Conservation (phyloP, 2,888 invertebrate species). For the Chaetogeoica ovagalla region DNA sequence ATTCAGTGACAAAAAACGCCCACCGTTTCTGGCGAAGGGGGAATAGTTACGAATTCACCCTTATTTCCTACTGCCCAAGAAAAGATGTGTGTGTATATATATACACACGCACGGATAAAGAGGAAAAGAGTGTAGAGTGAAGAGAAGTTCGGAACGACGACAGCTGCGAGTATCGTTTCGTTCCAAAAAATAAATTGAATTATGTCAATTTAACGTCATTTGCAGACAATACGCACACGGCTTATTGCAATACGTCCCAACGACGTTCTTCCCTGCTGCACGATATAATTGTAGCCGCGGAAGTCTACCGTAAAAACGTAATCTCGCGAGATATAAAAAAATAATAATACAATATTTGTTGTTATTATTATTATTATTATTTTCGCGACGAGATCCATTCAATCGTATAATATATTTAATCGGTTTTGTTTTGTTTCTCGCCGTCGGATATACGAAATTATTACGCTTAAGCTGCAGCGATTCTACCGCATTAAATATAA, state of each 20-base stretch:
- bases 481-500: too few species aligned
- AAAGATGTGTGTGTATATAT: not conserved
- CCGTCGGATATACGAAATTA: too few species aligned
- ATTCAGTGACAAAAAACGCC: not conserved
- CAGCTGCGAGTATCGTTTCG: slow-evolving; percentile 42
- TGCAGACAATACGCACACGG: slow-evolving; percentile 35
- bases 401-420: slow-evolving; percentile 17
- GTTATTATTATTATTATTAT: too few species aligned
- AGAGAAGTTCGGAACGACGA: slow-evolving; percentile 15
- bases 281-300: slow-evolving; percentile 32
- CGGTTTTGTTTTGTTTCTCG: not conserved
- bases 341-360: slow-evolving; percentile 19
- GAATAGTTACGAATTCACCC: slow-evolving; percentile 24
- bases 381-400: not conserved
- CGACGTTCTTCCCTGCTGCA: not conserved
- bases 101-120: not conserved
- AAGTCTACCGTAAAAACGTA: slow-evolving; percentile 34
- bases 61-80: not conserved
- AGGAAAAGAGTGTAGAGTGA: not conserved
- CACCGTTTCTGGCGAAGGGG: not conserved
- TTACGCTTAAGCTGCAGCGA: too few species aligned
- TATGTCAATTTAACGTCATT: slow-evolving; percentile 52
- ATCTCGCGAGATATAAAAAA: slow-evolving; percentile 19
- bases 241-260: slow-evolving; percentile 37
- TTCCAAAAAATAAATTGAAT: slow-evolving; percentile 49